phyloP scores from a whole-genome alignment of 2,888 invertebrate genomes.

The Scaptomyza caliginosa region DNA sequence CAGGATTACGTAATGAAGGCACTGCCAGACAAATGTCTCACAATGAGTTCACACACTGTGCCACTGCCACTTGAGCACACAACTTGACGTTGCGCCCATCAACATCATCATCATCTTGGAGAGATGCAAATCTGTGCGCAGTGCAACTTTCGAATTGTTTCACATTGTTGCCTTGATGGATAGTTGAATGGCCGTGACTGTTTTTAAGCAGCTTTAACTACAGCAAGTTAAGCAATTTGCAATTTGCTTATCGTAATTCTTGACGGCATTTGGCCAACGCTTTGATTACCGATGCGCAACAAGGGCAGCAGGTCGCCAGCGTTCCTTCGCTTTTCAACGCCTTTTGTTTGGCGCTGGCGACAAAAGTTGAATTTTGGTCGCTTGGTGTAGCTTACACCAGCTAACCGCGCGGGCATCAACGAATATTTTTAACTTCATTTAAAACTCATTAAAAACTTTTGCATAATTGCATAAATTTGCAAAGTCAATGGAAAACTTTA shows the following conservation, averaged over 20 bases:
- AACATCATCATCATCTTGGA: slow-evolving; percentile 4
- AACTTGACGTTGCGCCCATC: slow-evolving; percentile 51
- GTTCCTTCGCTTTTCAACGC: slow-evolving; percentile 9
- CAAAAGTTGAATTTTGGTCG: slow-evolving; percentile 60
- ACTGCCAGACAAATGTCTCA: slow-evolving; percentile 66
- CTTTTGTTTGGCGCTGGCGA: slow-evolving; percentile 45
- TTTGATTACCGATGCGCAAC: slow-evolving; percentile 59
- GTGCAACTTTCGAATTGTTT: slow-evolving; percentile 9
- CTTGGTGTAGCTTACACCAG: slow-evolving; percentile 67
- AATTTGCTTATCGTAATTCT: slow-evolving; percentile 35
- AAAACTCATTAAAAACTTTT: slow-evolving; percentile 78
- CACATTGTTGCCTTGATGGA: not conserved
- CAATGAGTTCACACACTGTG: slow-evolving; percentile 58
- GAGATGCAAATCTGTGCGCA: slow-evolving; percentile 49
- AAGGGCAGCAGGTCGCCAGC: slow-evolving; percentile 9
- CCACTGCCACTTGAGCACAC: slow-evolving; percentile 17
- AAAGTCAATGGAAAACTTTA: slow-evolving; percentile 72
- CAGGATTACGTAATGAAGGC: slow-evolving; percentile 64
- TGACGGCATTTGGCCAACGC: slow-evolving; percentile 24
- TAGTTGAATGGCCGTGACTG: slow-evolving; percentile 7
- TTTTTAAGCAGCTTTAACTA: slow-evolving; percentile 48
- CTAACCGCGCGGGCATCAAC: slow-evolving; percentile 66
- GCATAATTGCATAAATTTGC: slow-evolving; percentile 78
- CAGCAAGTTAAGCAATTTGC: slow-evolving; percentile 46
- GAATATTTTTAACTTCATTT: slow-evolving; percentile 73